phyloP scores from a whole-genome alignment of 37 sponge, comb jelly and placozoan genomes.

The Bolinopsis microptera region DNA sequence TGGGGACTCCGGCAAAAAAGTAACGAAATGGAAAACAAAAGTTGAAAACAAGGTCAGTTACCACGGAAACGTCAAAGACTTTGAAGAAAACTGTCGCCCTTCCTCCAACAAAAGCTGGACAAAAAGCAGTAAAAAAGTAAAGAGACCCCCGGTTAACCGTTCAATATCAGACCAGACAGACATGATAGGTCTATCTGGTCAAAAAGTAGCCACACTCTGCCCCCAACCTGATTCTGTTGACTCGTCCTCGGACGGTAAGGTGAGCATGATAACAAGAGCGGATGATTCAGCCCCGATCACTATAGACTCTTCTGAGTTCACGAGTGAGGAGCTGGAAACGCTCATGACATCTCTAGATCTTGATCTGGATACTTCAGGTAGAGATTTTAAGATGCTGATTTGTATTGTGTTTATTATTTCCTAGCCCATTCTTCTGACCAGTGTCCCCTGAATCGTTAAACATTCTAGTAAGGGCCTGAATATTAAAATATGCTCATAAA shows the following conservation, averaged over 20 bases:
- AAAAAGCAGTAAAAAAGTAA: not conserved
- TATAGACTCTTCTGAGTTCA: slow-evolving; percentile 56
- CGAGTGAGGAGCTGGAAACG: slow-evolving; percentile 53
- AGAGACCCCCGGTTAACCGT: not conserved
- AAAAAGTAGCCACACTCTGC: not conserved
- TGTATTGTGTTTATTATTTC: too few relatives aligned
- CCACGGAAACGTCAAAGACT: not conserved
- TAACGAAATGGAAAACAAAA: slow-evolving; percentile 31
- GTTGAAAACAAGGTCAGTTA: slow-evolving; percentile 13
- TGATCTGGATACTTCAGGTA: too few relatives aligned
- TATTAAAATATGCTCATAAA: too few relatives aligned
- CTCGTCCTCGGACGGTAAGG: not conserved
- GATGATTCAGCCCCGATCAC: slow-evolving; percentile 15
- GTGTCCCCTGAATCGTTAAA: too few relatives aligned
- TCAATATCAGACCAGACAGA: not conserved
- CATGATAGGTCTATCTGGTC: not conserved
- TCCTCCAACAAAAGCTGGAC: not conserved
- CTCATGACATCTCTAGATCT: slow-evolving; percentile 51
- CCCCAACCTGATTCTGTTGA: not conserved
- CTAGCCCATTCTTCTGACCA: too few relatives aligned
- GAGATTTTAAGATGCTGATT: too few relatives aligned
- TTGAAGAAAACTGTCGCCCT: not conserved
- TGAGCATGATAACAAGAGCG: not conserved
- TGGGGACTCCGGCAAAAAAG: slow-evolving; percentile 18
- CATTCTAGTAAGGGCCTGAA: too few relatives aligned